Conservation (phyloP, 2,888 invertebrate species). For the Diarsia brunnea region DNA sequence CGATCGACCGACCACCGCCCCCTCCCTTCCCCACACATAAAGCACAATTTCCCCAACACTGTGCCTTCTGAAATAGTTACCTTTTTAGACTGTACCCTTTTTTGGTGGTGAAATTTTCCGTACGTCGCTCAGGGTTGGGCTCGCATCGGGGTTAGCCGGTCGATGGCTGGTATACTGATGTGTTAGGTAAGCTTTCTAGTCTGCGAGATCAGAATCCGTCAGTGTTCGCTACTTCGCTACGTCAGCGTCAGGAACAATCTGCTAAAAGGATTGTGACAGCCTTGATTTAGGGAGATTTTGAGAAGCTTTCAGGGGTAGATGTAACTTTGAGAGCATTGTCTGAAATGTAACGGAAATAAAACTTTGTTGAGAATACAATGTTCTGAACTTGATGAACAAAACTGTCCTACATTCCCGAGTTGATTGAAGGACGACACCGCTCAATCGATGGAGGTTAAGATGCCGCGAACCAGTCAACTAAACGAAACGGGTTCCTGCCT, state of each 20-base stretch:
- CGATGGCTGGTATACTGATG: slow-evolving; percentile 62
- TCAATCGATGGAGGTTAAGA: slow-evolving; percentile 56
- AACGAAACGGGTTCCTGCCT: slow-evolving; percentile 54
- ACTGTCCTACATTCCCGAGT: slow-evolving; percentile 39
- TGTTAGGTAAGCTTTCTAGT: slow-evolving; percentile 61
- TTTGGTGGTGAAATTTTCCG: slow-evolving; percentile 66
- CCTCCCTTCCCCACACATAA: slow-evolving; percentile 75
- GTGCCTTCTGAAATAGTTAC: slow-evolving; percentile 79
- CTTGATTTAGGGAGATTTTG: slow-evolving; percentile 57
- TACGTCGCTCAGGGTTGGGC: slow-evolving; percentile 51
- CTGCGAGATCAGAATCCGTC: slow-evolving; percentile 56
- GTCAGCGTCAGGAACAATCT: slow-evolving; percentile 52
- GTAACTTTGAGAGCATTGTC: slow-evolving; percentile 44
- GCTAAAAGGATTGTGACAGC: slow-evolving; percentile 61
- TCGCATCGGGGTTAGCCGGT: slow-evolving; percentile 73
- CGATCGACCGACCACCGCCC: slow-evolving; percentile 86
- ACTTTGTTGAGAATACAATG: slow-evolving; percentile 12
- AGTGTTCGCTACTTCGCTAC: slow-evolving; percentile 57
- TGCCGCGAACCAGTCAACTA: slow-evolving; percentile 51
- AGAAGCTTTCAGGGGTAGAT: slow-evolving; percentile 37
- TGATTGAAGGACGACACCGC: slow-evolving; percentile 48
- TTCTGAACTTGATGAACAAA: slow-evolving; percentile 16
- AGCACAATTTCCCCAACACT: slow-evolving; percentile 79
- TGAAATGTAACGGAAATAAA: slow-evolving; percentile 26
- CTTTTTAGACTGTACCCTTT: slow-evolving; percentile 71